Evolutionary conservation across 2,888 invertebrate species (phyloP).

Genomic region (Plebejus argus): DNA sequence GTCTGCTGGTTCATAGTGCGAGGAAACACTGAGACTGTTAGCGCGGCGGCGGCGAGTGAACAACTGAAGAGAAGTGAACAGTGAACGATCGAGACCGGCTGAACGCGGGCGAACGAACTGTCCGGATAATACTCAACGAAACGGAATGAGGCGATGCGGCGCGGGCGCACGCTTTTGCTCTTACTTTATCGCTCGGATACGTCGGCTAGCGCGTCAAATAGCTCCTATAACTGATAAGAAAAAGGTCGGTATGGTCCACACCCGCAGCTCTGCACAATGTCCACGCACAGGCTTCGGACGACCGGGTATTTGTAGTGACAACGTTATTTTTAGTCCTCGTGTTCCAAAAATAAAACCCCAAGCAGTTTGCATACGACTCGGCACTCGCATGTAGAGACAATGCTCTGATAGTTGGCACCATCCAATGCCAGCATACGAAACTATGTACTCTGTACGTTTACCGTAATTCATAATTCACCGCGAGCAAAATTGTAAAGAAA

Average conservation of each 20-base stretch:
- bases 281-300: constrained; percentile 47
- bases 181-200: constrained; percentile 68
- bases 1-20: constrained; percentile 75
- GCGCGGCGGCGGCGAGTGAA: constrained; percentile 71
- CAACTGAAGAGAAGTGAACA: constrained; percentile 54
- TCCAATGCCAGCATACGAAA: constrained; percentile 17
- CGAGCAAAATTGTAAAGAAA: constrained; percentile 1
- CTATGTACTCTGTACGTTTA: not conserved
- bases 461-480: not conserved
- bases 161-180: constrained; percentile 78
- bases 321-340: constrained; percentile 67
- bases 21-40: constrained; percentile 62
- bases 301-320: constrained; percentile 62
- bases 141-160: constrained; percentile 72
- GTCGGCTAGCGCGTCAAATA: constrained; percentile 52
- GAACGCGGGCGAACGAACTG: constrained; percentile 64
- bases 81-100: constrained; percentile 50
- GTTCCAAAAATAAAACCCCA: constrained; percentile 66
- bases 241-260: constrained; percentile 69
- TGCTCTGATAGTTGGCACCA: constrained; percentile 38
- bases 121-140: constrained; percentile 61
- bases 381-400: constrained; percentile 54
- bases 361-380: constrained; percentile 56
- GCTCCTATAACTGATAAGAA: constrained; percentile 70
- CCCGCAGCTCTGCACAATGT: constrained; percentile 48